These are phyloP conservation scores for Nymphalis io DNA, from an alignment of 1,140 invertebrate species.

Conservation along the genomic window DNA sequence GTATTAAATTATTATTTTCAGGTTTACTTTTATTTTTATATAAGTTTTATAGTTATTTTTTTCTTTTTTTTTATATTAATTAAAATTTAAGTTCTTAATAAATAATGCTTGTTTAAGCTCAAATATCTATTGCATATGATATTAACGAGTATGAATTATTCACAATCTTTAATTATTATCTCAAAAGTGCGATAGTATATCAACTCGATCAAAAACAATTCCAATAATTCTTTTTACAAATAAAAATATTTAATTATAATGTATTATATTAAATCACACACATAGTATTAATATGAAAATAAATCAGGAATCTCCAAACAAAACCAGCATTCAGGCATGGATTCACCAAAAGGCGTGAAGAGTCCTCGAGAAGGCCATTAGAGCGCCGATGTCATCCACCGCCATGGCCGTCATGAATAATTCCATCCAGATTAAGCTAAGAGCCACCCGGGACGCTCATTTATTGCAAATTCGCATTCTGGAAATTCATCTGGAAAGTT, in stretches of 20 bases:
- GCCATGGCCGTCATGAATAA: slow-evolving; percentile 27
- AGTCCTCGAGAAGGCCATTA: slow-evolving; percentile 23
- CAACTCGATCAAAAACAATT: too few relatives aligned
- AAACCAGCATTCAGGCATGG: slow-evolving; percentile 5
- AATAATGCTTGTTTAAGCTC: too few relatives aligned
- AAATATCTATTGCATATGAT: too few relatives aligned
- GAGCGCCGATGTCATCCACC: slow-evolving; percentile 21
- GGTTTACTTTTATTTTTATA: background rate
- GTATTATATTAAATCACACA: background rate
- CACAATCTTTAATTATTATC: too few relatives aligned
- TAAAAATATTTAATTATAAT: background rate
- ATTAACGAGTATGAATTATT: too few relatives aligned
- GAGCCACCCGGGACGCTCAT: slow-evolving; percentile 21
- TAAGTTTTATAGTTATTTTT: too few relatives aligned
- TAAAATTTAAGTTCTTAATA: background rate
- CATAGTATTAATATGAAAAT: background rate
- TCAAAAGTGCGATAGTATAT: too few relatives aligned
- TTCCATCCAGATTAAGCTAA: slow-evolving; percentile 25
- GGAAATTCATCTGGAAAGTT: slow-evolving; percentile 24
- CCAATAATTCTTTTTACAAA: too few relatives aligned
- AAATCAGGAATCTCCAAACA: slow-evolving; percentile 18
- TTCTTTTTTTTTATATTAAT: background rate
- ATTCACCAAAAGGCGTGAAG: slow-evolving; percentile 24
- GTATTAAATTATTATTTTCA: too few relatives aligned
- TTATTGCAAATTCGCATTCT: slow-evolving; percentile 26